A percentile compares a stretch with the other conserved stretches of the same genome.
Conservation (phyloP, 2,113 vertebrate genomes). For the Microtus pennsylvanicus region DNA sequence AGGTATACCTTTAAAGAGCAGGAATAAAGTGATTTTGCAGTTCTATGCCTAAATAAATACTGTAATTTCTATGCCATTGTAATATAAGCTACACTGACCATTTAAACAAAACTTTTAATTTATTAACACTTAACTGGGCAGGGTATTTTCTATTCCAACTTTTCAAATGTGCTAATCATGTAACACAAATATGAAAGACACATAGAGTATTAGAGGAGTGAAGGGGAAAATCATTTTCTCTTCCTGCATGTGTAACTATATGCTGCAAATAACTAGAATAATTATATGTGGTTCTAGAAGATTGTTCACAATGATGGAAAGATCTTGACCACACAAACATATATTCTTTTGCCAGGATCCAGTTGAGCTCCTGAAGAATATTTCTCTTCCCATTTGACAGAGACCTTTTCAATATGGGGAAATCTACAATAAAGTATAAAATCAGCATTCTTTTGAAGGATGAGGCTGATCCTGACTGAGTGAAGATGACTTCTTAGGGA, state of each 20-base stretch:
- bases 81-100: not conserved
- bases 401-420: not conserved
- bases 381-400: not conserved
- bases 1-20: not conserved
- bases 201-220: not conserved
- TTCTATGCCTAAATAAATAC: not conserved
- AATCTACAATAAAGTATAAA: not conserved
- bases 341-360: not conserved
- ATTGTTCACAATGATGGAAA: not conserved
- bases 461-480: not conserved
- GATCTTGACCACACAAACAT: not conserved
- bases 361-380: not conserved
- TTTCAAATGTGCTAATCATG: not conserved
- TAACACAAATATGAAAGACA: conserved; percentile 7
- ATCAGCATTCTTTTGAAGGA: not conserved
- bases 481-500: not conserved
- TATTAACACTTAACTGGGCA: not conserved
- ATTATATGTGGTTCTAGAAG: not conserved
- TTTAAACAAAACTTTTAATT: not conserved
- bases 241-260: not conserved
- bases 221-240: not conserved
- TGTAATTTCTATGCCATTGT: not conserved
- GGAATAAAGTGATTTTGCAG: not conserved
- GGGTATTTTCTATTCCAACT: not conserved
- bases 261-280: not conserved